Evolutionary conservation across 2,113 vertebrate genomes (phyloP), one percentile per base, ranked within the genome.

Genomic region (Sinosuthora webbiana): DNA sequence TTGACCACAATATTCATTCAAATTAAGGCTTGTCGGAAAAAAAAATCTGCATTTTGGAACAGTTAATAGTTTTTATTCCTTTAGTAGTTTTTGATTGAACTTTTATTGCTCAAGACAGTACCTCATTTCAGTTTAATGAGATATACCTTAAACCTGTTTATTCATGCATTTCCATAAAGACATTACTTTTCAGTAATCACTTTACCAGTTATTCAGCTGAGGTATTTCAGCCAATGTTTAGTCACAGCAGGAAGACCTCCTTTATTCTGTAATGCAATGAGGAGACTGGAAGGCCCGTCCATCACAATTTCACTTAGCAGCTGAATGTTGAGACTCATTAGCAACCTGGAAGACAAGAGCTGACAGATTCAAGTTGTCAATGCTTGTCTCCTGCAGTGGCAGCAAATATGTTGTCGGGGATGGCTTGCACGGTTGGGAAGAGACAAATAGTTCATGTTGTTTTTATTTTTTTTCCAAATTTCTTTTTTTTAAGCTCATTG

Each of bases 281-380:
- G 52, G 67, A 59, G 42, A 55, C 31, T 68, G 55, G 25, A 86
- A 93, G 52, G 37, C 47, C 28, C 94, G 60, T 60, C 78, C 70
- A 70, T 85, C 83, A 93, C 67, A 83, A 74, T 17, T 85, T 78
- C 52, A 22, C 57, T 94, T 83, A 71, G 53, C 56, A 94, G 64
- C 42, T 95, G 57, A 87, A 76, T 18, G 30, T 44, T 76, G 77
- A 87, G 60, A 33, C 21, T 65, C 41, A 35, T 88, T 44, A 94
- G 19, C 49, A 80, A 55, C 16, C 49, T 71, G n/a, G 52, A 42
- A 91, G 57, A 91, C 82, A 84, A 83, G 37, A 85, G 45, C 19
- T 90, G 96, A 77, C 21, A 76, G 57, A 31, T 84, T 91, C 56
- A 90, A 64, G 31, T 92, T 89, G 83, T 73, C 83, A 87, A 27